phyloP scores from a whole-genome alignment of 2,113 vertebrate genomes.

The Nematolebias whitei region DNA sequence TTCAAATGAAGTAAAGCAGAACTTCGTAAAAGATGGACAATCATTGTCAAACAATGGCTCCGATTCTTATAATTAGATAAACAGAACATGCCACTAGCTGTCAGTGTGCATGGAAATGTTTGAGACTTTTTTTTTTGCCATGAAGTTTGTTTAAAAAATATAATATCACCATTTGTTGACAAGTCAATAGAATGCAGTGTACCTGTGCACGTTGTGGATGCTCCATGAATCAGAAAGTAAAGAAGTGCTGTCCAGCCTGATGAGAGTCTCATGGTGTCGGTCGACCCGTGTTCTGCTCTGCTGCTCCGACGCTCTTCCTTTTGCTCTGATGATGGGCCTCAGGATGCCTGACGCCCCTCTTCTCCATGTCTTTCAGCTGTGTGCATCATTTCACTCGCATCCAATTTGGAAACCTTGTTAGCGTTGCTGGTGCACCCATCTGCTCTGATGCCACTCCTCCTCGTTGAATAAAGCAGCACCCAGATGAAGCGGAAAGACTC shows the following conservation, averaged over 20 bases:
- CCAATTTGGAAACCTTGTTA: conserved; percentile 42
- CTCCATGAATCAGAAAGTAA: conserved; percentile 49
- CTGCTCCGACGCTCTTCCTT: conserved; percentile 17
- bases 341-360: conserved; percentile 6
- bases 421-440: conserved; percentile 41
- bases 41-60: too few species aligned
- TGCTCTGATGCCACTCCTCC: conserved; percentile 38
- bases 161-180: neutral
- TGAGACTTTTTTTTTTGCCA: too few species aligned
- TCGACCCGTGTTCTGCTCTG: conserved; percentile 15
- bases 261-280: conserved; percentile 64
- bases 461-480: conserved; percentile 18
- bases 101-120: too few species aligned
- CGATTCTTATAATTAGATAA: too few species aligned
- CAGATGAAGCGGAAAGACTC: conserved; percentile 8
- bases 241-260: conserved; percentile 51
- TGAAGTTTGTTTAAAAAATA: too few species aligned
- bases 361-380: conserved; percentile 36
- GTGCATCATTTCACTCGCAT: conserved; percentile 30
- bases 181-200: conserved; percentile 19
- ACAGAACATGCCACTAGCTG: too few species aligned
- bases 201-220: conserved; percentile 65
- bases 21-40: too few species aligned
- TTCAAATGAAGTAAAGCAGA: too few species aligned
- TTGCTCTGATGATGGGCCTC: conserved; percentile 47